These are phyloP conservation scores for Pachliopta kotzebuea DNA, from an alignment of 2,888 invertebrate genomes.

Conservation along the genomic window DNA sequence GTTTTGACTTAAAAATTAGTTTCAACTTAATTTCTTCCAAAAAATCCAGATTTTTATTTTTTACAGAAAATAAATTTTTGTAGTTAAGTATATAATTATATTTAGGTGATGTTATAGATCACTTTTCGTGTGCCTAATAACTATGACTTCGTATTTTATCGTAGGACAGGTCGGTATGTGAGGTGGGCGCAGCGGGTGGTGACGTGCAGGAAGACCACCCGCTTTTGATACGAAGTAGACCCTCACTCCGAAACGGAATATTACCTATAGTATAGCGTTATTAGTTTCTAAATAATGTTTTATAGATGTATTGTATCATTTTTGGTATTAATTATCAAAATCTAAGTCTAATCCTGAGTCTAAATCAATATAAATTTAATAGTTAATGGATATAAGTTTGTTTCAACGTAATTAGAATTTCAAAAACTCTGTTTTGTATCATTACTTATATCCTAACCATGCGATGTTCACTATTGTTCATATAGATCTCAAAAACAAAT, in stretches of 20 bases:
- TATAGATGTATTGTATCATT: too few species aligned
- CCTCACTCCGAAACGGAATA: slow-evolving; percentile 29
- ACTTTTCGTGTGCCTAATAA: slow-evolving; percentile 28
- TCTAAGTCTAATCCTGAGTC: not conserved
- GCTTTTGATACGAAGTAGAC: slow-evolving; percentile 46
- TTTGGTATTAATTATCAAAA: too few species aligned
- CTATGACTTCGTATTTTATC: slow-evolving; percentile 46
- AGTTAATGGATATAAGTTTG: not conserved
- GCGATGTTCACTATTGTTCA: too few species aligned
- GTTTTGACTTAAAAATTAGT: too few species aligned
- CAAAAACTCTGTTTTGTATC: not conserved
- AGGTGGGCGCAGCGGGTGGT: slow-evolving; percentile 53
- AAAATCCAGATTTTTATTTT: too few species aligned
- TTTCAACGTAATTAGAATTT: not conserved
- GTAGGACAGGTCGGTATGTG: slow-evolving; percentile 52
- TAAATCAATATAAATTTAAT: not conserved
- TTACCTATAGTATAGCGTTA: not conserved
- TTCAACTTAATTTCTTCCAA: too few species aligned
- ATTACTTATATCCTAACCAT: too few species aligned
- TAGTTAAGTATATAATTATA: not conserved
- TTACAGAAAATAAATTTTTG: too few species aligned
- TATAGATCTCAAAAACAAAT: not conserved
- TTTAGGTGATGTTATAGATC: not conserved
- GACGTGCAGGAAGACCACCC: slow-evolving; percentile 58
- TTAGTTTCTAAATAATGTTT: not conserved